A percentile compares a stretch with the other conserved stretches of the same genome.
Conservation (phyloP, 2,113 vertebrate species). For the Marcusenius ussheri region DNA sequence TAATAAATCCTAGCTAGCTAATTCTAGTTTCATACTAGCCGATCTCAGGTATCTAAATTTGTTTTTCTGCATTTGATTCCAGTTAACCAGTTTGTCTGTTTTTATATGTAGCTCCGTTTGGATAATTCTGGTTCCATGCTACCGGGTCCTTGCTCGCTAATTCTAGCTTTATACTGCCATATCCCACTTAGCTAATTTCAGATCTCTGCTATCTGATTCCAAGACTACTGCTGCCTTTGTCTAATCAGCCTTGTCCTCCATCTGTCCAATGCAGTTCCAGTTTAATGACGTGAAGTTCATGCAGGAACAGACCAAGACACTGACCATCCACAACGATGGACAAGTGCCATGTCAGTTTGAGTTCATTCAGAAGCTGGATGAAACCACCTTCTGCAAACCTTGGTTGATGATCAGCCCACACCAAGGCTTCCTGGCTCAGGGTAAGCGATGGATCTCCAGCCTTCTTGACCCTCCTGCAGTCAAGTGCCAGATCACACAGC, state of each 20-base stretch:
- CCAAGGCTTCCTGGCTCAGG: conserved; percentile 82
- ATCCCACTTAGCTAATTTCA: background rate
- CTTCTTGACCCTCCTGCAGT: background rate
- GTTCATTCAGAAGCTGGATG: conserved; percentile 87
- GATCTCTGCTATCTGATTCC: background rate
- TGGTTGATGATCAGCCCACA: conserved; percentile 83
- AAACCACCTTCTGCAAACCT: conserved; percentile 76
- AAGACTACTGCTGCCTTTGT: background rate
- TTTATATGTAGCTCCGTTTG: background rate
- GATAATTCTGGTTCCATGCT: background rate
- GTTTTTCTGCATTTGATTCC: background rate
- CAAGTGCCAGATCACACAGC: background rate
- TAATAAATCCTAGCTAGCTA: background rate
- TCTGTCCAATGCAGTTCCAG: conserved; percentile 62
- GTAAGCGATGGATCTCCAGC: conserved; percentile 48
- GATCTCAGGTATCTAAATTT: background rate
- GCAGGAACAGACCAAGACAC: conserved; percentile 72
- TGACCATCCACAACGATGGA: conserved; percentile 77
- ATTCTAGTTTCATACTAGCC: background rate
- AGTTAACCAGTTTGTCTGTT: background rate
- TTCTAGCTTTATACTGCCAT: background rate
- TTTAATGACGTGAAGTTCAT: conserved; percentile 89
- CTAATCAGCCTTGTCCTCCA: background rate
- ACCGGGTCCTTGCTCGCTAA: background rate
- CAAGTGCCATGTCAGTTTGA: conserved; percentile 92